Base-by-base conservation (phyloP, 2,888 invertebrate genomes). In the Cephonodes hylas region DNA sequence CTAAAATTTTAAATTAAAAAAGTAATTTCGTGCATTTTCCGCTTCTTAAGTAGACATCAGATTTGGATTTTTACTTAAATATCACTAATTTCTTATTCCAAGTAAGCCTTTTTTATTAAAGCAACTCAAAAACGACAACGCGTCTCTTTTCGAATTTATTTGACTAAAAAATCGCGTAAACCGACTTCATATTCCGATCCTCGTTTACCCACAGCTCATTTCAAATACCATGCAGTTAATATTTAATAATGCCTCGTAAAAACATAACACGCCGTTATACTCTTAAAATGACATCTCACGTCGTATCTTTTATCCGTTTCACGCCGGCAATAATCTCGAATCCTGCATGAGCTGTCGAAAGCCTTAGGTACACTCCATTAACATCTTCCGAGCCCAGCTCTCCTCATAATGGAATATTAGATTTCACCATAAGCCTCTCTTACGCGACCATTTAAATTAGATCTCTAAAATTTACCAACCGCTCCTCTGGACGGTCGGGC, bases 361-460 rank as follows among this genome's bases (percentile, higher is more conserved):
- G 72, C 72, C 72, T 71, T 66, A 82, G 76, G 79, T 79, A 80
- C 75, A 82, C 83, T 84, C 78, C 72, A 84, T 86, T 83, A 86
- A 70, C 68, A 80, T 72, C 69, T 81, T 84, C 83, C 81, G 81
- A 79, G 74, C 76, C 81, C 77, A 74, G 79, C 84, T 84, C 78
- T 74, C 74, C 74, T 83, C 80, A 83, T 85, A 88, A 88, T 88
- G 81, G 86, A 89, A 88, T 88, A 88, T 89, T 88, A 88, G 83
- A 89, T 86, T 84, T 78, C 68, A 74, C 80, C 80, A 83, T 86
- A 85, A 88, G 84, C 80, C 77, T 79, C 70, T 75, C 76, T 76
- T 73, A 77, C 67, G 66, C 70, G 71, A 68, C 88, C 84, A 75
- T 77, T 83, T 75, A 75, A 83, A 71, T 72, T 77, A 80, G 86